Conservation (phyloP, 2,113 vertebrate species). For the Dasyprocta punctata region DNA sequence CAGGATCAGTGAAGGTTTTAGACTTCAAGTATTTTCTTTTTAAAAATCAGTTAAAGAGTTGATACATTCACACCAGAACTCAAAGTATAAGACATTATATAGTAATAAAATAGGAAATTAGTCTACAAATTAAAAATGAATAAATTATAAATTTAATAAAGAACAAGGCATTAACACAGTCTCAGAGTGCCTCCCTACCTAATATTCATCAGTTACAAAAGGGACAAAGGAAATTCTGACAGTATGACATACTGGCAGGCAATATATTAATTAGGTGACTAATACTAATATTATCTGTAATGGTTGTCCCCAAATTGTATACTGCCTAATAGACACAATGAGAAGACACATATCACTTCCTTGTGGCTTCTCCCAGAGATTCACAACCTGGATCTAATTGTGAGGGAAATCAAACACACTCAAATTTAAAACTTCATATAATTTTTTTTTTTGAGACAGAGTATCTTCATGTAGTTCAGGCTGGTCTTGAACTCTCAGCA, state of each 20-base stretch:
- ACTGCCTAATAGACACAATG: background rate
- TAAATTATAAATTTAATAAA: conserved; percentile 16
- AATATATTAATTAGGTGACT: background rate
- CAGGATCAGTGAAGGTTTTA: background rate
- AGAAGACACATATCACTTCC: background rate
- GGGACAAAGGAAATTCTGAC: background rate
- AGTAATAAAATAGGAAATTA: conserved; percentile 36
- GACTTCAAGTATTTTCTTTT: background rate
- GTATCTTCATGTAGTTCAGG: background rate
- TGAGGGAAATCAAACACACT: background rate
- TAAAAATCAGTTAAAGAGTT: background rate
- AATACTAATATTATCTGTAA: background rate
- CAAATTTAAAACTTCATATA: background rate
- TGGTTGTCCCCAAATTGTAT: background rate
- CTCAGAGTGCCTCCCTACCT: background rate
- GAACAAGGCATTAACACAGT: background rate
- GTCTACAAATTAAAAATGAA: conserved; percentile 1
- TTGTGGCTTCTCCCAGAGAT: too few species aligned
- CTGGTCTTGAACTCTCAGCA: background rate
- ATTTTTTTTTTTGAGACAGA: background rate
- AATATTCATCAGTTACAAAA: background rate
- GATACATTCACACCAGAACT: background rate
- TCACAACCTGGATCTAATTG: background rate
- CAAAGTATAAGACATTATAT: background rate
- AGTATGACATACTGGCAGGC: background rate